Evolutionary conservation across 2,888 invertebrate species (phyloP).

Genomic region (Apotomis betuletana): DNA sequence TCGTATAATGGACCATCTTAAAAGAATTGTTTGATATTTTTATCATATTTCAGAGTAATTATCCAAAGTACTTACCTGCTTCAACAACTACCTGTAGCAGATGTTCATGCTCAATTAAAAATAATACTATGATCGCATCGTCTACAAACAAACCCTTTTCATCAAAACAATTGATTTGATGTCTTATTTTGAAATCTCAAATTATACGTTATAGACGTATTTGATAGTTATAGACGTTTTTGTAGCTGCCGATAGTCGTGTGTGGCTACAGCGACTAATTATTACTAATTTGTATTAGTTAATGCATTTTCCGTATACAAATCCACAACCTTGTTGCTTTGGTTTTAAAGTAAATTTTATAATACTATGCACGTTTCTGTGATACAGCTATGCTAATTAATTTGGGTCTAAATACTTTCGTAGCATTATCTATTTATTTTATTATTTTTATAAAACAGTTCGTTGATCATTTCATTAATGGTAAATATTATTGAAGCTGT

Average conservation of each 20-base stretch:
- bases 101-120: constrained; percentile 72
- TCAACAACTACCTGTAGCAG: constrained; percentile 55
- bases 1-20: too few species aligned
- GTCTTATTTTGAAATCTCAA: constrained; percentile 69
- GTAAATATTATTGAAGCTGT: not conserved
- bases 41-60: not conserved
- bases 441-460: not conserved
- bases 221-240: constrained; percentile 53
- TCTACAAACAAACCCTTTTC: constrained; percentile 68
- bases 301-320: constrained; percentile 17
- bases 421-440: constrained; percentile 1
- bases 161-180: constrained; percentile 72
- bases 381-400: constrained; percentile 1
- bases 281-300: constrained; percentile 54
- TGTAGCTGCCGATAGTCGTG: constrained; percentile 55
- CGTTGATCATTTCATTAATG: not conserved
- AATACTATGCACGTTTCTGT: not conserved
- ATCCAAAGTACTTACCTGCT: constrained; percentile 40
- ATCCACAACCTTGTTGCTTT: not conserved
- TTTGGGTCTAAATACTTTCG: not conserved
- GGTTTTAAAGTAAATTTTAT: not conserved
- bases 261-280: constrained; percentile 55
- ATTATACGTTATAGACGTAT: constrained; percentile 76
- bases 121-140: constrained; percentile 72
- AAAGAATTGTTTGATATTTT: not conserved